phyloP scores from a whole-genome alignment of 2,888 invertebrate species.

The Sarcophaga subvicina region DNA sequence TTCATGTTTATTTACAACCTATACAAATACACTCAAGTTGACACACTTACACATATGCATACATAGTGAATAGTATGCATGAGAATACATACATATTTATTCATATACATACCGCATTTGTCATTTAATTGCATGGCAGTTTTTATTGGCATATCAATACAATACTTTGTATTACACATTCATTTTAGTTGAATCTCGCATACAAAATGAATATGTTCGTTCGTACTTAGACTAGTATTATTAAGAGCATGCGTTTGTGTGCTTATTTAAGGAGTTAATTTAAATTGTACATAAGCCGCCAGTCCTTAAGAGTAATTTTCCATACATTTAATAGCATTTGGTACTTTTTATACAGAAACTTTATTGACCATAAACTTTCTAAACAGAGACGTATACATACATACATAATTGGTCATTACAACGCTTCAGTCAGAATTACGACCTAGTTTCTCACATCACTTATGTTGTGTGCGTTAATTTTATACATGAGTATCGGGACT shows the following conservation, averaged over 20 bases:
- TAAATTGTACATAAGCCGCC: no score
- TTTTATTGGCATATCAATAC: constrained; percentile 53
- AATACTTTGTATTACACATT: constrained; percentile 36
- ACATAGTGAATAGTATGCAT: not conserved
- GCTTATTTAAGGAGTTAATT: no score
- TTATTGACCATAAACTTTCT: no score
- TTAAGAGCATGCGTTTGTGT: not conserved
- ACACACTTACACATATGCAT: not conserved
- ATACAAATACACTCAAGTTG: not conserved
- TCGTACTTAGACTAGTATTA: not conserved
- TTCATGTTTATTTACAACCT: not conserved
- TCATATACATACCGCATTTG: constrained; percentile 6
- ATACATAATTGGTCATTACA: no score
- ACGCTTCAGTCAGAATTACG: no score
- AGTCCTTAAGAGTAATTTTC: no score
- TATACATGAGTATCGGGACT: no score
- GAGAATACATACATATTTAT: not conserved
- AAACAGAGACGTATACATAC: no score
- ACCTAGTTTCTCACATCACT: no score
- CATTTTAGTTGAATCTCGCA: constrained; percentile 24
- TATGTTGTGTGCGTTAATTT: no score
- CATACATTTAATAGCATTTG: no score
- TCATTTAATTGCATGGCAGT: constrained; percentile 45
- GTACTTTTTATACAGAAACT: no score
- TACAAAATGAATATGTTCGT: not conserved